Evolutionary conservation across 2,113 vertebrate genomes (phyloP).

Genomic region (Scomber colias): DNA sequence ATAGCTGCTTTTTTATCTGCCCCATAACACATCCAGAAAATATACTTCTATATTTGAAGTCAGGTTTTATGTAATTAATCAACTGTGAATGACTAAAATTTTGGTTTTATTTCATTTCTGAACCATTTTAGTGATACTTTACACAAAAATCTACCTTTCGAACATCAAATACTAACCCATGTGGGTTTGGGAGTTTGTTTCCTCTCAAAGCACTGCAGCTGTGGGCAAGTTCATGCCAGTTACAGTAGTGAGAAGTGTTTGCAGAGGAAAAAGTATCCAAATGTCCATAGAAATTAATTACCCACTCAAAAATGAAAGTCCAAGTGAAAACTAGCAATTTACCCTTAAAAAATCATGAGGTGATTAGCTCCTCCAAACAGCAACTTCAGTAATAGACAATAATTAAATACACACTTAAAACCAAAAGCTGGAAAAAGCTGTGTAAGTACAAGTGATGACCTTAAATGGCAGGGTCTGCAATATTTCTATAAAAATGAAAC

Average conservation of each 20-base stretch:
- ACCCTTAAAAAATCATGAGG: not conserved
- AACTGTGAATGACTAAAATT: conserved; percentile 2
- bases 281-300: not conserved
- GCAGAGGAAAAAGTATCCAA: too few relatives aligned
- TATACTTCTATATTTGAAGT: conserved; percentile 4
- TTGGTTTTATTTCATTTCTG: conserved; percentile 8
- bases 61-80: conserved; percentile 17
- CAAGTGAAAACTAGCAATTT: not conserved
- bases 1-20: not conserved
- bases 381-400: too few relatives aligned
- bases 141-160: too few relatives aligned
- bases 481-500: too few relatives aligned
- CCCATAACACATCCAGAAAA: conserved; percentile 34
- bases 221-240: too few relatives aligned
- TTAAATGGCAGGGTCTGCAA: too few relatives aligned
- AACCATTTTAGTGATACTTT: not conserved
- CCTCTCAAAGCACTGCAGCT: too few relatives aligned
- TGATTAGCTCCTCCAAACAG: not conserved
- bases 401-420: too few relatives aligned
- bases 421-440: too few relatives aligned
- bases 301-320: not conserved
- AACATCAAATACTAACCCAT: not conserved
- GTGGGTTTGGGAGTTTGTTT: not conserved
- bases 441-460: too few relatives aligned
- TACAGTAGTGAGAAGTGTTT: too few relatives aligned